Base-by-base conservation (phyloP, 2,888 invertebrate genomes). In the Hydrotaea cyrtoneurina region DNA sequence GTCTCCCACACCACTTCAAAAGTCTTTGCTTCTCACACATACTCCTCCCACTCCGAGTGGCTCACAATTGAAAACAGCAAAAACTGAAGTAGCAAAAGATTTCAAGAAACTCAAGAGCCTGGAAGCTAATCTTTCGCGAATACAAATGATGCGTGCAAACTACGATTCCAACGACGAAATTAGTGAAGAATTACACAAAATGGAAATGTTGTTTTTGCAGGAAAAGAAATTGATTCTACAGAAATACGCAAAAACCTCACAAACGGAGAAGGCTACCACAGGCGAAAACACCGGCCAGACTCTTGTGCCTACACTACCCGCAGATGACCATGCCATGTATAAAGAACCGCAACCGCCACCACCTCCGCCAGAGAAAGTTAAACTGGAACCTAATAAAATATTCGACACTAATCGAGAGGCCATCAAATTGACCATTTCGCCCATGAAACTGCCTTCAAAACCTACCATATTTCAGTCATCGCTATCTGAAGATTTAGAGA, bases 371-470 rank as follows among this genome's bases (percentile, higher is more conserved):
- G 86, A 83, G 2, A 62, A 66, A 0, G 86, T 88, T 0, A 89
- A 79, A 0, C 66, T 73, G 17, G 85, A 85, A 46, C 82, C 89
- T 0, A 89, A 89, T 57, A 91, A 89, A 53, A 92, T 92, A 2
- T 92, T 92, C 55, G 90, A 91, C 86, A 87, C 88, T 3, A 92
- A 92, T 86, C 90, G 92, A 5, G 92, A 92, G 81, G 89, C 91
- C 5, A 92, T 92, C 21, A 92, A 92, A 82, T 43, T 92, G 72
- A 92, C 89, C 4, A 90, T 92, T 66, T 91, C 91, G 0, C 91
- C 91, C 0, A 79, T 91, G 11, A 92, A 92, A 75, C 80, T 90
- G 0, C 86, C 90, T 0, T 89, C 90, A 1, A 89, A 91, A 17
- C 87, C 89, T 0, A 90, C 89, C 0, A 88, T 91, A 36, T 89